Evolutionary conservation across 2,113 vertebrate genomes (phyloP).

Genomic region (Choloepus hoffmanni): DNA sequence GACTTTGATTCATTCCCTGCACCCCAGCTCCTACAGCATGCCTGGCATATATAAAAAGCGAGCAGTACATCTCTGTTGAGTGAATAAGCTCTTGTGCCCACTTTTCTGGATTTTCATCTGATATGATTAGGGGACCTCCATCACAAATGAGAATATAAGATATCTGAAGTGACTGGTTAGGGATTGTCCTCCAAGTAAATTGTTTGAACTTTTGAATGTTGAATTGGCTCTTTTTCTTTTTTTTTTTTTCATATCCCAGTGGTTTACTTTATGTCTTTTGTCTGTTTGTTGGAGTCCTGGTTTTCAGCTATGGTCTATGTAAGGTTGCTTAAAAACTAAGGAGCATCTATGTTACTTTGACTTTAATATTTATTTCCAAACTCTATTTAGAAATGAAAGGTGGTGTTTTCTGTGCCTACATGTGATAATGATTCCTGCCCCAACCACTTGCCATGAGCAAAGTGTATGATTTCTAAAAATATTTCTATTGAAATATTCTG

Average conservation of each 20-base stretch:
- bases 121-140: background rate
- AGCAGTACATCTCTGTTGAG: background rate
- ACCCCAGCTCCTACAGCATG: background rate
- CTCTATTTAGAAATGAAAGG: conserved; percentile 14
- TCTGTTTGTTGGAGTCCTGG: background rate
- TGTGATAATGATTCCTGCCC: conserved; percentile 6
- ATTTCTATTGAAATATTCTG: conserved; percentile 52
- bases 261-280: background rate
- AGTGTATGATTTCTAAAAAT: conserved; percentile 72
- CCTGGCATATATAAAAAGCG: background rate
- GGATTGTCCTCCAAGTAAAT: background rate
- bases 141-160: background rate
- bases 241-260: background rate
- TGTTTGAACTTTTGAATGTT: conserved; percentile 8
- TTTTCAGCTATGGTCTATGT: background rate
- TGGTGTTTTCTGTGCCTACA: background rate
- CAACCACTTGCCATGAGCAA: background rate
- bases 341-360: background rate
- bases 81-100: background rate
- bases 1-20: background rate
- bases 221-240: background rate
- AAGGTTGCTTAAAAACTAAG: conserved; percentile 14
- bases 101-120: background rate
- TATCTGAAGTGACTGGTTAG: background rate
- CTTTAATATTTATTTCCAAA: background rate